Evolutionary conservation across 2,797 vertebrate genomes (phyloP), one percentile per base, ranked within the genome.

Genomic region (Tokudaia muenninki): DNA sequence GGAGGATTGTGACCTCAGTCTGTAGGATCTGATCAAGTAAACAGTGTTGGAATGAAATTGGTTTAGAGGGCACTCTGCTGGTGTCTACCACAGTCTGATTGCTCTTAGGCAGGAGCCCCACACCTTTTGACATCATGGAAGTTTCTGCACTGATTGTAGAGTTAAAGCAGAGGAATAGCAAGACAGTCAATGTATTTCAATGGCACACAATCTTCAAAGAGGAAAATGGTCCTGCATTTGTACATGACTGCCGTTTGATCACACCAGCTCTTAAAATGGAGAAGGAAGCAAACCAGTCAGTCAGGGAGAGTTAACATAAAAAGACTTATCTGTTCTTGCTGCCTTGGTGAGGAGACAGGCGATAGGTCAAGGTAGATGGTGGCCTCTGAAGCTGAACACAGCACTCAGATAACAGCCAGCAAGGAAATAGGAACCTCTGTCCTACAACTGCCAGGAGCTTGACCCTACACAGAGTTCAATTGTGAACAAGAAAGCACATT

Each of bases 251-350:
- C 41, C 16, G 9, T 75, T 16, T 31, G 67, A 74, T 80, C 50
- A 22, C 17, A 44, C n/a, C 31, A 86, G 55, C 65, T 90, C 75
- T 96, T 92, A 82, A 82, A 78, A 74, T 52, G 34, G 82, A 81
- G 52, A 94, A 14, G 65, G 78, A 70, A n/a, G 8, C 4, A 61
- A 50, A 87, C 92, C 63, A 61, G 3, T 47, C 31, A 63, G 24
- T 57, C 34, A 78, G 77, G 75, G 34, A 86, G 22, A 70, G 57
- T 59, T 14, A 50, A 31, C 13, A 24, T 74, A 44, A 83, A 59
- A 80, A 90, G 14, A 13, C 16, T 29, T 14, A 34, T 34, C 29
- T 84, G 47, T n/a, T 72, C 24, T 91, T 74, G 29, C n/a, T 84
- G 72, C 16, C 59, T 92, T 75, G 47, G 50, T 12, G 14, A 55